Percentiles rank a stretch among this genome's conserved stretches.
These are phyloP conservation scores for Machaerirhynchus nigripectus DNA, from an alignment of 2,113 vertebrate genomes.

Conservation along the genomic window DNA sequence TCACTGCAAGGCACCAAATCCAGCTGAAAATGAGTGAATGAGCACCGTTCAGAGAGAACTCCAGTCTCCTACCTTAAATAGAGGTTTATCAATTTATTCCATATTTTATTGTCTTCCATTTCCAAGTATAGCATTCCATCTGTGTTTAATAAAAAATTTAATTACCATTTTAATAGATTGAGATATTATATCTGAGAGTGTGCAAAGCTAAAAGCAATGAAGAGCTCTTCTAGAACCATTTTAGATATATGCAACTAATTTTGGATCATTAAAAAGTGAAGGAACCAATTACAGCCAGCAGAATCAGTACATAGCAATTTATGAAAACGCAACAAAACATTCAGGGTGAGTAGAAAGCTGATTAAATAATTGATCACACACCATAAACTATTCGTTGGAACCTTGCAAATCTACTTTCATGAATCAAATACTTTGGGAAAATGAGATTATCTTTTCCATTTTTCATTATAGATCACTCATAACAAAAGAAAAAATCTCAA, in stretches of 20 bases:
- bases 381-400: neutral
- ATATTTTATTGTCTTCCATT: neutral
- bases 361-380: neutral
- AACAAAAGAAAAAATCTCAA: neutral
- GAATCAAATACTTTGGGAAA: neutral
- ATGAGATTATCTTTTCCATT: neutral
- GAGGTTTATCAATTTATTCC: conserved; percentile 5
- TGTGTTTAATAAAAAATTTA: conserved; percentile 22
- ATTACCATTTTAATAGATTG: conserved; percentile 29
- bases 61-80: neutral
- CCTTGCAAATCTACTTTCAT: neutral
- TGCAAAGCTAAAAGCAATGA: neutral
- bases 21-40: neutral
- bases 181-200: neutral
- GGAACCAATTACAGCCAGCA: neutral
- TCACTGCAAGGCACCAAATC: neutral
- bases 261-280: conserved; percentile 9
- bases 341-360: neutral
- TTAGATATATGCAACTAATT: neutral
- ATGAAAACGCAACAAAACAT: neutral
- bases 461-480: neutral
- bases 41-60: neutral
- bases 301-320: neutral
- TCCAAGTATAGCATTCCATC: neutral
- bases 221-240: neutral